Percentiles rank a stretch among this genome's conserved stretches.
These are phyloP conservation scores for Beroe forskalii DNA, from an alignment of 37 sponge, comb jelly and placozoan species.

Conservation along the genomic window DNA sequence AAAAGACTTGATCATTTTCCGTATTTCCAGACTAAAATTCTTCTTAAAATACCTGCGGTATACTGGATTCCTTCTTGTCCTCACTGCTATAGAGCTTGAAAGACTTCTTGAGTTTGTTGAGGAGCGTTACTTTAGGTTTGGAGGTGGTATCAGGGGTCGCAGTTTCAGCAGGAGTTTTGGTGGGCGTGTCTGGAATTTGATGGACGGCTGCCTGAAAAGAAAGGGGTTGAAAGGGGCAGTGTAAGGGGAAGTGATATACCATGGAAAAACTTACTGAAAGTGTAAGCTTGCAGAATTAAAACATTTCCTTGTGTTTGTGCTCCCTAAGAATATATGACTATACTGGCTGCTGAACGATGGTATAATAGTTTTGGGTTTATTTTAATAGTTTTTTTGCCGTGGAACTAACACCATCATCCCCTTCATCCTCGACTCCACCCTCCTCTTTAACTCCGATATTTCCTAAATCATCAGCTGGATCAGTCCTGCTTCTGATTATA, in stretches of 20 bases:
- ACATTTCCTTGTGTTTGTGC: too few species aligned
- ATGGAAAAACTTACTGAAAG: too few species aligned
- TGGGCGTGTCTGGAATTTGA: not conserved
- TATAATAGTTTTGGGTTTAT: too few species aligned
- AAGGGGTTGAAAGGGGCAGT: not conserved
- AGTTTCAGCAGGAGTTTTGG: not conserved
- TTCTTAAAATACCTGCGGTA: constrained; percentile 22
- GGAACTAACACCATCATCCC: too few species aligned
- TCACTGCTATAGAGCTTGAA: not conserved
- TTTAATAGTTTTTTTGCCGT: too few species aligned
- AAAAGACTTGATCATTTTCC: too few species aligned
- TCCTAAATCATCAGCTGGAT: not conserved
- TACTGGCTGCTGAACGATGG: too few species aligned
- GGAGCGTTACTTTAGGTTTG: constrained; percentile 30
- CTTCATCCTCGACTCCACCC: too few species aligned
- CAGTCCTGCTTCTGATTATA: not conserved
- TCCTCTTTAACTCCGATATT: too few species aligned
- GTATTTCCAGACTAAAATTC: not conserved
- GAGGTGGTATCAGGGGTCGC: not conserved
- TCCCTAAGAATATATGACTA: too few species aligned
- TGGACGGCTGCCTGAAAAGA: not conserved
- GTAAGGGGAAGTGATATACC: not conserved
- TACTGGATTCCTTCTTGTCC: not conserved
- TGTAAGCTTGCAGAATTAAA: too few species aligned
- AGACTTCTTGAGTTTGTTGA: constrained; percentile 33